Evolutionary conservation across 1,140 invertebrate species (phyloP).

Genomic region (Bombus sibiricus): DNA sequence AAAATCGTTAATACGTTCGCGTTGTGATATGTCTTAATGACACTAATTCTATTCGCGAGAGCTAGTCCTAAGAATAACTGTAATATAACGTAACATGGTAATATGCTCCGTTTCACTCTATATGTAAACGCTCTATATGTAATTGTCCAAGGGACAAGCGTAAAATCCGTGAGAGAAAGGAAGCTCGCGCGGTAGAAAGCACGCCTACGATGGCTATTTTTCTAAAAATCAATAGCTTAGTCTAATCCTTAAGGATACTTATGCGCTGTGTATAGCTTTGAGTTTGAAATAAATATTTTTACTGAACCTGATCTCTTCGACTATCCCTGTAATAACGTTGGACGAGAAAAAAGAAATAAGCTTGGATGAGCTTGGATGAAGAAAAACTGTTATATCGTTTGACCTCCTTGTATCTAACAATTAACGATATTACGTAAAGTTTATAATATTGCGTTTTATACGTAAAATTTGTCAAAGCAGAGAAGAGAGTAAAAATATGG

Average conservation of each 20-base stretch:
- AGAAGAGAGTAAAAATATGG: not conserved
- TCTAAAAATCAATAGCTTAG: conserved; percentile 51
- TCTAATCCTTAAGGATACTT: conserved; percentile 15
- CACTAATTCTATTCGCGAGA: conserved; percentile 8
- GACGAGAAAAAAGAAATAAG: not conserved
- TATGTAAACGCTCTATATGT: not conserved
- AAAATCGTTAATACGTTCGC: not conserved
- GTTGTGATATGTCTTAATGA: conserved; percentile 14
- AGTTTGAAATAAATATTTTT: conserved; percentile 70
- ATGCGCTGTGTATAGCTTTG: conserved; percentile 54
- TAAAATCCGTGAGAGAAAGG: not conserved
- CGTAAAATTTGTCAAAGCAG: not conserved
- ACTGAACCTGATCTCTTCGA: conserved; percentile 31
- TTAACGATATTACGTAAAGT: not conserved
- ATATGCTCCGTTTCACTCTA: too few species aligned
- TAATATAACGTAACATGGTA: not conserved
- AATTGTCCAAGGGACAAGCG: not conserved
- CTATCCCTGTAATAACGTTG: conserved; percentile 14
- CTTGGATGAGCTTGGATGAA: not conserved
- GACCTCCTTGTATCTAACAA: not conserved
- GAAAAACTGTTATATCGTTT: not conserved
- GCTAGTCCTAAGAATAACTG: conserved; percentile 29
- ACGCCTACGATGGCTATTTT: conserved; percentile 49
- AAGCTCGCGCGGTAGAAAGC: conserved; percentile 17
- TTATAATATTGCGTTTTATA: too few species aligned